phyloP scores from a whole-genome alignment of 2,797 vertebrate genomes.

The Margarornis squamiger region DNA sequence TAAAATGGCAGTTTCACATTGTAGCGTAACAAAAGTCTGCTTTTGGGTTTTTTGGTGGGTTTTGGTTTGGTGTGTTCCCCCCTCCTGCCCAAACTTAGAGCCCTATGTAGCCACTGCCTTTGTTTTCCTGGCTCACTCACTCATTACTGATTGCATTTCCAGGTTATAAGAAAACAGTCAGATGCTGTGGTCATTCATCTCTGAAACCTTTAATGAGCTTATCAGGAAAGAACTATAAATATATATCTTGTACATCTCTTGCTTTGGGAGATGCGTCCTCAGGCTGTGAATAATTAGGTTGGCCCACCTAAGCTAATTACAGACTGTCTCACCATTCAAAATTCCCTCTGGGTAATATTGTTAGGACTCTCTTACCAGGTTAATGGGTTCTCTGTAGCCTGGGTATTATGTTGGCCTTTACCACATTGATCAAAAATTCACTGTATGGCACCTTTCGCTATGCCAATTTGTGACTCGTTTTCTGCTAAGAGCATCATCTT shows the following conservation, averaged over 20 bases:
- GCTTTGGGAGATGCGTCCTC: neutral
- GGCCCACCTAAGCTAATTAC: constrained; percentile 17
- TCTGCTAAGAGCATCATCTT: neutral
- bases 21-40: neutral
- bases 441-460: neutral
- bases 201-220: constrained; percentile 63
- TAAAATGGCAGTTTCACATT: neutral
- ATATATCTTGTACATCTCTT: constrained; percentile 15
- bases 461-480: neutral
- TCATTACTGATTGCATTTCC: neutral
- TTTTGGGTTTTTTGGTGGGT: neutral
- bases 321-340: constrained; percentile 2
- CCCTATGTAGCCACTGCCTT: neutral
- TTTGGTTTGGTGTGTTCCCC: neutral
- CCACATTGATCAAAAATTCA: neutral
- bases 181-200: constrained; percentile 32
- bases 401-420: neutral
- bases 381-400: neutral
- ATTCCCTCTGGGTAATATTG: neutral
- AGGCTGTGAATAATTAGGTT: constrained; percentile 19
- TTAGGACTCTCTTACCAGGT: neutral
- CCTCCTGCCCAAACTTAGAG: neutral
- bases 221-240: constrained; percentile 50
- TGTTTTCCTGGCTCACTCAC: neutral
- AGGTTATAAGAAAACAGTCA: neutral